Percentiles rank a stretch among this genome's conserved stretches.
Conservation (phyloP, 2,113 vertebrate genomes). For the Pica pica region DNA sequence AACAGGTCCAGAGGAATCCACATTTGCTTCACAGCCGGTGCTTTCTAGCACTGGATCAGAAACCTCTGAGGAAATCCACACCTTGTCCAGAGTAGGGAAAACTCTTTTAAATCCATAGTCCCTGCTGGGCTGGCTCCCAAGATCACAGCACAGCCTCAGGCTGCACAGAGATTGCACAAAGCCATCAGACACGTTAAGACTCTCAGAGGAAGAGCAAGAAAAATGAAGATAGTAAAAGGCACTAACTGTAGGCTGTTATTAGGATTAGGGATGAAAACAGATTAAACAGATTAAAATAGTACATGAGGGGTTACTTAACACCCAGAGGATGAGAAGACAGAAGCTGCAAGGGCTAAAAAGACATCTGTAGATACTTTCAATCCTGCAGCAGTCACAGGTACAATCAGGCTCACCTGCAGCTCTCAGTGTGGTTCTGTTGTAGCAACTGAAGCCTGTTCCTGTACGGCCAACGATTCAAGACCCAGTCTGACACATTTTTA, state of each 20-base stretch:
- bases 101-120: background rate
- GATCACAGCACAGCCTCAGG: background rate
- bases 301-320: background rate
- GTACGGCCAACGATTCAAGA: background rate
- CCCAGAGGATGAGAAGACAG: background rate
- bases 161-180: background rate
- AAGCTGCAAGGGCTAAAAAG: background rate
- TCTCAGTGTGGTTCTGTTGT: background rate
- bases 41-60: background rate
- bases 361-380: background rate
- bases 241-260: background rate
- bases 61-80: background rate
- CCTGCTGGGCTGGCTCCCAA: background rate
- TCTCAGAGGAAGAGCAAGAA: background rate
- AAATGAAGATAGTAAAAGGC: background rate
- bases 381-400: background rate
- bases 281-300: conserved; percentile 38
- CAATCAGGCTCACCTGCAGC: background rate
- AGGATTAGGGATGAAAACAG: conserved; percentile 23
- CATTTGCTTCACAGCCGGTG: background rate
- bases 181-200: background rate
- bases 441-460: background rate
- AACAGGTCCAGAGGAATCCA: background rate
- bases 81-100: background rate
- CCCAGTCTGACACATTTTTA: background rate